A percentile compares a stretch with the other conserved stretches of the same genome.
Conservation (phyloP, 2,113 vertebrate species). For the Megaptera novaeangliae region DNA sequence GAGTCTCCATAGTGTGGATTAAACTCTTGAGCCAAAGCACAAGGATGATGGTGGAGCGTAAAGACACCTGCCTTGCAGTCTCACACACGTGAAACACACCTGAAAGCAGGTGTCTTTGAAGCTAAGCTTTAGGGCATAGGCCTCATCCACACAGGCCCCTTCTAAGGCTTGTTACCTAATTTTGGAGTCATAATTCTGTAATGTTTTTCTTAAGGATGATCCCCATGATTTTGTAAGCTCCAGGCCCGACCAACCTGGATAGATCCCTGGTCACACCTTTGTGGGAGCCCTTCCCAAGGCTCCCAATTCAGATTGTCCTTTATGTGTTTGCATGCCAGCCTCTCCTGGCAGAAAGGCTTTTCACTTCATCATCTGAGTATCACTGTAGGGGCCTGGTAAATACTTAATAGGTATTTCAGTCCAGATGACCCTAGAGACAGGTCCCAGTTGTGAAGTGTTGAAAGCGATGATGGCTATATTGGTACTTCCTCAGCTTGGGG, state of each 20-base stretch:
- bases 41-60: not conserved
- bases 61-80: too few species aligned
- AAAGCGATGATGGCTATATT: not conserved
- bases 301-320: too few species aligned
- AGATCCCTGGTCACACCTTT: too few species aligned
- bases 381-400: rapidly evolving
- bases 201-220: not conserved
- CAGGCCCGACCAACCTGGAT: not conserved
- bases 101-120: not conserved
- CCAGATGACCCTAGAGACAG: not conserved
- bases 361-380: not conserved
- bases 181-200: not conserved
- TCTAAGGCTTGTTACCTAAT: not conserved
- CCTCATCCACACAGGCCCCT: not conserved
- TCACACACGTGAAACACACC: rapidly evolving
- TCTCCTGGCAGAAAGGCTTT: not conserved
- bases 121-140: not conserved
- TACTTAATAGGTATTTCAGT: too few species aligned
- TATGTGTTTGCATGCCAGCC: rapidly evolving
- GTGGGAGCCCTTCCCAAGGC: too few species aligned
- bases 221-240: not conserved
- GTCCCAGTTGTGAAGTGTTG: not conserved
- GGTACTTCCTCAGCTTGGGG: rapidly evolving
- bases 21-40: not conserved
- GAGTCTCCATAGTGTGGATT: not conserved